Percentiles rank a stretch among this genome's conserved stretches.
phyloP scores from a whole-genome alignment of 2,113 vertebrate species.

The Ochotona princeps region DNA sequence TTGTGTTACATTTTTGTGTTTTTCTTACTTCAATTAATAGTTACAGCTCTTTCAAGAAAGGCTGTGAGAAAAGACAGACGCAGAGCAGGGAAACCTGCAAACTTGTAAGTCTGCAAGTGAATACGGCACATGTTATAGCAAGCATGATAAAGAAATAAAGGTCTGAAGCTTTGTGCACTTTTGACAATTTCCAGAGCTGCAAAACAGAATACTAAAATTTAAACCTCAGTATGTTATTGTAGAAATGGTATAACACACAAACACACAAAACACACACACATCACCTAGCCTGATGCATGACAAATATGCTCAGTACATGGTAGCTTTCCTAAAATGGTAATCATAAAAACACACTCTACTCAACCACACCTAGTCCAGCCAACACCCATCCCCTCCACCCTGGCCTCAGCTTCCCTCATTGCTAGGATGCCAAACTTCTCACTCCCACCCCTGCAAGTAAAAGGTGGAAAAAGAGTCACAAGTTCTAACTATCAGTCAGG shows the following conservation, averaged over 20 bases:
- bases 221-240: background rate
- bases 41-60: background rate
- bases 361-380: background rate
- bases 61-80: background rate
- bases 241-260: conserved; percentile 18
- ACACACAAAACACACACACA: background rate
- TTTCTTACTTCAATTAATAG: background rate
- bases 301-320: background rate
- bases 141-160: background rate
- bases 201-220: conserved; percentile 59
- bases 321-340: background rate
- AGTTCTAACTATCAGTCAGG: background rate
- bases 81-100: background rate
- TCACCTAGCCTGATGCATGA: background rate
- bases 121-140: background rate
- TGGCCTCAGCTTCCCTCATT: background rate
- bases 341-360: background rate
- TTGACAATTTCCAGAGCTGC: conserved; percentile 3
- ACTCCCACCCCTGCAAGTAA: background rate
- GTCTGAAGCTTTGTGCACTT: background rate
- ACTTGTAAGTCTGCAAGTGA: background rate
- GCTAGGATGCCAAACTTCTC: background rate
- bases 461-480: background rate
- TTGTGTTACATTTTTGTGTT: background rate
- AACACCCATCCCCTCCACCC: background rate